phyloP scores from a whole-genome alignment of 2,888 invertebrate species.

The Lasioglossum villosulum region DNA sequence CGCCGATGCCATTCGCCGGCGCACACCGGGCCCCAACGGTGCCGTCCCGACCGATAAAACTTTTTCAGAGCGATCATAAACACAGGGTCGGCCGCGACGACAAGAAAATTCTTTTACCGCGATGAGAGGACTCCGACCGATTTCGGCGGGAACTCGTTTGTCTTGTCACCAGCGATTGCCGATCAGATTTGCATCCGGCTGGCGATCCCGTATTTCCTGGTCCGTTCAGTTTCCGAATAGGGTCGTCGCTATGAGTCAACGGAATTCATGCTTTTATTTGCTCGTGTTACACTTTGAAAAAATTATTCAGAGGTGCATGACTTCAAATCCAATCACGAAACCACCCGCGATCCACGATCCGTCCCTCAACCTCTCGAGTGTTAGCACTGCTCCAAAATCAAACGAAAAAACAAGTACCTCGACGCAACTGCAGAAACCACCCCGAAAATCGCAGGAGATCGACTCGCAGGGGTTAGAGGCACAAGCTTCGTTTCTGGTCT shows the following conservation, averaged over 20 bases:
- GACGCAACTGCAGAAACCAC: background rate
- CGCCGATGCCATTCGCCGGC: slow-evolving; percentile 27
- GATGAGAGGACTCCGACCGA: background rate
- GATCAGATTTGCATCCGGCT: background rate
- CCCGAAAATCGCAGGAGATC: slow-evolving; percentile 1
- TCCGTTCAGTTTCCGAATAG: background rate
- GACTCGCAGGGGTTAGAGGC: background rate
- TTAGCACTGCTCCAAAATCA: background rate
- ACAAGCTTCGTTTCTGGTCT: slow-evolving; percentile 50
- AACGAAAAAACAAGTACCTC: background rate
- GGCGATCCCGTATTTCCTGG: background rate
- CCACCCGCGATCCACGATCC: background rate
- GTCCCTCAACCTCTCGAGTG: background rate
- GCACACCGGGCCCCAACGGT: slow-evolving; percentile 45
- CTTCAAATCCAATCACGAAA: background rate
- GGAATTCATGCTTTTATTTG: too few species aligned
- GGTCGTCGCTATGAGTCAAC: background rate
- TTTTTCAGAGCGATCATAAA: slow-evolving; percentile 58
- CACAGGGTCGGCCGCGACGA: slow-evolving; percentile 16
- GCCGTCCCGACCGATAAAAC: slow-evolving; percentile 41
- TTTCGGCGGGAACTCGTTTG: background rate
- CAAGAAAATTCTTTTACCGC: slow-evolving; percentile 13
- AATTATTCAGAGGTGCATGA: background rate
- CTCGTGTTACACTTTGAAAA: too few species aligned
- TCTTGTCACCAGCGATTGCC: background rate